Percentiles rank a stretch among this genome's conserved stretches.
Conservation (phyloP, 2,888 invertebrate species). For the Limnephilus auricula region DNA sequence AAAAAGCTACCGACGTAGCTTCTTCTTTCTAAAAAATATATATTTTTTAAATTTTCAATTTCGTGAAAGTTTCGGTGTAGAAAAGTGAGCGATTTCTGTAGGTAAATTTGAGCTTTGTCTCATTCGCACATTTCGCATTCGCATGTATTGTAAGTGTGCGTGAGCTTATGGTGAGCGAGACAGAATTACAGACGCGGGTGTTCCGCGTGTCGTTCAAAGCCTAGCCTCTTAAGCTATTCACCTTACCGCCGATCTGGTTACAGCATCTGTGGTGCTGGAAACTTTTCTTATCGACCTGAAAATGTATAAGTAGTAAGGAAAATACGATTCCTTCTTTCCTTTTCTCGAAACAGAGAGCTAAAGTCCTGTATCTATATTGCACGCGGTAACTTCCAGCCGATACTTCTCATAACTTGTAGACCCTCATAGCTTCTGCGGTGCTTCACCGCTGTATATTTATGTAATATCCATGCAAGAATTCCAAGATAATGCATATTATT, state of each 20-base stretch:
- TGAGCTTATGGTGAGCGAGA: too few species aligned
- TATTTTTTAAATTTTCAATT: too few species aligned
- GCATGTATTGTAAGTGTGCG: too few species aligned
- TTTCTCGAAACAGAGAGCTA: neutral
- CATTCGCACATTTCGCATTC: too few species aligned
- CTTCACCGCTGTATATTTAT: neutral
- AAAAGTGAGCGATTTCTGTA: too few species aligned
- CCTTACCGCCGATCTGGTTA: neutral
- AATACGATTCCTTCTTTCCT: neutral
- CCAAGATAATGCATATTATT: constrained; percentile 2
- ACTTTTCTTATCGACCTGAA: neutral
- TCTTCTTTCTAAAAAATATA: too few species aligned
- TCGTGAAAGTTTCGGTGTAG: too few species aligned
- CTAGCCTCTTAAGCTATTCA: too few species aligned
- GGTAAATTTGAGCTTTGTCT: too few species aligned
- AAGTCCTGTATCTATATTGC: neutral
- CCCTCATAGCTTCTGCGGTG: neutral
- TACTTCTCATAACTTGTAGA: neutral
- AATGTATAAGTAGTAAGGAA: neutral
- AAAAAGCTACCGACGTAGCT: too few species aligned
- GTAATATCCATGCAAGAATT: neutral
- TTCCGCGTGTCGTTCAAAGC: too few species aligned
- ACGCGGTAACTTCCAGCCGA: neutral
- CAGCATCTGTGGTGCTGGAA: neutral
- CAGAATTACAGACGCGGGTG: too few species aligned